Conservation (phyloP, 1,140 invertebrate genomes). For the Saccostrea cuccullata region DNA sequence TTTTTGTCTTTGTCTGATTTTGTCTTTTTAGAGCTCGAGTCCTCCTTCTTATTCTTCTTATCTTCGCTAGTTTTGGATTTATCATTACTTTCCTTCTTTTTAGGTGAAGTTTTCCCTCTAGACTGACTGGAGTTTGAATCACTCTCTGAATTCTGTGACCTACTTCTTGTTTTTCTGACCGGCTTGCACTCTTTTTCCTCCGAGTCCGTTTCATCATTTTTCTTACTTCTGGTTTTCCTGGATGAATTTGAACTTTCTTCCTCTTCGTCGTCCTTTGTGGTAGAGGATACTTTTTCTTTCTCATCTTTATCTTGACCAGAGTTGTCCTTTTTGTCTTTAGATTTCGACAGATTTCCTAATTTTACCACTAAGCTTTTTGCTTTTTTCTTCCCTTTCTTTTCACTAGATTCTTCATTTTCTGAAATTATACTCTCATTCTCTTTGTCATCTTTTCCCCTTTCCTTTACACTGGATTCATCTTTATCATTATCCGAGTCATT, state of each 20-base stretch:
- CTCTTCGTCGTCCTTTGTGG: constrained; percentile 12
- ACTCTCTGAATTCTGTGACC: constrained; percentile 34
- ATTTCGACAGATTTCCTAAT: constrained; percentile 25
- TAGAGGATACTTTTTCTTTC: constrained; percentile 38
- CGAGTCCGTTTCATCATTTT: not conserved
- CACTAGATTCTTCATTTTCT: too few species aligned
- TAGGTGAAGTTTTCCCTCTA: not conserved
- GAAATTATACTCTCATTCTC: too few species aligned
- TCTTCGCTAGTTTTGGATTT: not conserved
- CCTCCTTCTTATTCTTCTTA: constrained; percentile 8
- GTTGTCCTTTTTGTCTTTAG: constrained; percentile 41
- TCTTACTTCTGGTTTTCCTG: constrained; percentile 10
- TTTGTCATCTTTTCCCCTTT: not conserved
- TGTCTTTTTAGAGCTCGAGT: constrained; percentile 29
- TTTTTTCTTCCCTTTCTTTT: too few species aligned
- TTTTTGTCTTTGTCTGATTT: constrained; percentile 19
- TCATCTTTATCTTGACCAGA: constrained; percentile 20
- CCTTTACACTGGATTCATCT: constrained; percentile 16
- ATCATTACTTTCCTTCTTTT: not conserved
- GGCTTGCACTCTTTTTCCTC: constrained; percentile 27
- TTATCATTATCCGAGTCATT: constrained; percentile 43
- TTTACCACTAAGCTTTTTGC: constrained; percentile 5
- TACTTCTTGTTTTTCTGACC: not conserved
- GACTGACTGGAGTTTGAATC: constrained; percentile 8
- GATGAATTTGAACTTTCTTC: constrained; percentile 10